phyloP scores from a whole-genome alignment of 2,888 invertebrate species.

The Liopterus haemorrhoidalis region DNA sequence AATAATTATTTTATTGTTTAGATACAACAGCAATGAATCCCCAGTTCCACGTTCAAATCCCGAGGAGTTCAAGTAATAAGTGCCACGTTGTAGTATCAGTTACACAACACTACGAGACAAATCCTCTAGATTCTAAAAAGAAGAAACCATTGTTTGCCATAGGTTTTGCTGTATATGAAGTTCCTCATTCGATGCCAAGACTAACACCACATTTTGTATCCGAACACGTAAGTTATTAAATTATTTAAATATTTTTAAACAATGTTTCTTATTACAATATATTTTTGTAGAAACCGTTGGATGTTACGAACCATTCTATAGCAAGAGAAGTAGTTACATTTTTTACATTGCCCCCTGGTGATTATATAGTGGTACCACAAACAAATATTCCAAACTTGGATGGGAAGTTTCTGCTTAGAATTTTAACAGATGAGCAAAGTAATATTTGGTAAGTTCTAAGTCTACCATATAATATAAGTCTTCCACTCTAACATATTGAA shows the following conservation, averaged over 20 bases:
- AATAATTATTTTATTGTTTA: too few species aligned
- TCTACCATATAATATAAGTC: too few species aligned
- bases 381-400: conserved; percentile 62
- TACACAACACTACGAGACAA: conserved; percentile 58
- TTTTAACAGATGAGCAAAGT: conserved; percentile 66
- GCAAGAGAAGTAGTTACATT: conserved; percentile 66
- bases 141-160: conserved; percentile 55
- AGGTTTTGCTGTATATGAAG: conserved; percentile 67
- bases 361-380: conserved; percentile 69
- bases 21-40: conserved; percentile 65
- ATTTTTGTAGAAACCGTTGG: conserved; percentile 54
- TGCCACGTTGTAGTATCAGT: conserved; percentile 69
- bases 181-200: conserved; percentile 56
- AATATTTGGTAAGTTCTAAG: conserved; percentile 57
- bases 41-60: conserved; percentile 64
- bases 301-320: conserved; percentile 61
- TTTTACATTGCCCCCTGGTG: conserved; percentile 67
- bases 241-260: not conserved
- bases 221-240: conserved; percentile 47
- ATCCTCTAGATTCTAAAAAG: conserved; percentile 46
- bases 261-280: conserved; percentile 1
- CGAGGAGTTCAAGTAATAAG: conserved; percentile 56
- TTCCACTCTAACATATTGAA: too few species aligned
- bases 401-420: conserved; percentile 64
- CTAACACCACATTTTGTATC: conserved; percentile 56